phyloP scores from a whole-genome alignment of 2,888 invertebrate genomes.

The Melitaea athalia region DNA sequence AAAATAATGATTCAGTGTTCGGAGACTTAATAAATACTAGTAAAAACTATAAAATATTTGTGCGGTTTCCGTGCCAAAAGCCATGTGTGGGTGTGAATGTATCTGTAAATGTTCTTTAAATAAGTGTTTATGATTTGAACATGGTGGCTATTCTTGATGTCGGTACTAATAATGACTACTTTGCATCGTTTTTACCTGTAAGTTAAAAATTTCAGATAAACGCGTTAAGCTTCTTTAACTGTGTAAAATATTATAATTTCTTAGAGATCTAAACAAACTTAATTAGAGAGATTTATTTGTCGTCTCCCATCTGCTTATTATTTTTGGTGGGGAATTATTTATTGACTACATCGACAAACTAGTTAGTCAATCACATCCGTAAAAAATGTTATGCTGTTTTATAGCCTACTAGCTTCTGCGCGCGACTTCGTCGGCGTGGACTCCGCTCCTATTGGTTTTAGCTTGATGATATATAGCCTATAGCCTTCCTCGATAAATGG shows the following conservation, averaged over 20 bases:
- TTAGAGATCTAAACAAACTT: not conserved
- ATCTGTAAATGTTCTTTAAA: slow-evolving; percentile 56
- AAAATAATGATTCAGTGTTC: not conserved
- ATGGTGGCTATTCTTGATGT: slow-evolving; percentile 68
- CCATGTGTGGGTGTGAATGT: slow-evolving; percentile 54
- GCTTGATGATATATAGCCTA: no score
- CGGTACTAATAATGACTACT: slow-evolving; percentile 67
- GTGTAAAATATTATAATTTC: not conserved
- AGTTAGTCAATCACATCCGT: no score
- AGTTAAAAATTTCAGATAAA: slow-evolving; percentile 50
- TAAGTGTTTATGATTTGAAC: slow-evolving; percentile 53
- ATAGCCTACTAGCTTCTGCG: no score
- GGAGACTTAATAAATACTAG: slow-evolving; percentile 14
- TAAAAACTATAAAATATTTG: slow-evolving; percentile 41
- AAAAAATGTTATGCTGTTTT: no score
- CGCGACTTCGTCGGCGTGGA: no score
- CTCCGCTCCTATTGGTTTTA: no score
- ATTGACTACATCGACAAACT: no score
- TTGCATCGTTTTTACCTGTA: slow-evolving; percentile 74
- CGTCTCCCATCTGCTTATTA: no score
- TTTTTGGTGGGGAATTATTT: no score
- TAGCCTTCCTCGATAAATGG: no score
- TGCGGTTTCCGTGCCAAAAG: slow-evolving; percentile 47
- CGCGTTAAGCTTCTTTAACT: not conserved
- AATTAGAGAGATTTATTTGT: no score